phyloP scores from a whole-genome alignment of 2,797 vertebrate species.

The Meda fulgida region DNA sequence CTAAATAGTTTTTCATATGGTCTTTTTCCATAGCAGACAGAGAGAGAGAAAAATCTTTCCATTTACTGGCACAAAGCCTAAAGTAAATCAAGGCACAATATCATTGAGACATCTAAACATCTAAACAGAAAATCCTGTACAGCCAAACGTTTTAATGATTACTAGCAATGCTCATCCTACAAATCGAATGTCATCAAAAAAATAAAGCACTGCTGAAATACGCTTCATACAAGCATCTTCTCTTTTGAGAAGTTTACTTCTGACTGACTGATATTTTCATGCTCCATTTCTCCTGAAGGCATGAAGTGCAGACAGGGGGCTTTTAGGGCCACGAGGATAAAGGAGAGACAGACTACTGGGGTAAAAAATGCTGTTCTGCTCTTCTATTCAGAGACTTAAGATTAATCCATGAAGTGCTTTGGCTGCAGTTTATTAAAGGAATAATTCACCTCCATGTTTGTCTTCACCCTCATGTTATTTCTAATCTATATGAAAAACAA shows the following conservation, averaged over 20 bases:
- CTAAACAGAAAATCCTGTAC: constrained; percentile 36
- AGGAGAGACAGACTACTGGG: constrained; percentile 32
- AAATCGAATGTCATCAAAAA: constrained; percentile 12
- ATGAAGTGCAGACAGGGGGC: constrained; percentile 41
- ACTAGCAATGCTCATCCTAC: not conserved
- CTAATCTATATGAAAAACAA: not conserved
- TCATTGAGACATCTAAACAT: constrained; percentile 39
- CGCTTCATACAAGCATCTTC: not conserved
- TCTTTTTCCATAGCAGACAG: constrained; percentile 50
- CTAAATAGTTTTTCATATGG: constrained; percentile 7
- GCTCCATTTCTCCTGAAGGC: constrained; percentile 52
- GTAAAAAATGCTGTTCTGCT: constrained; percentile 38
- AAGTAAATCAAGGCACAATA: constrained; percentile 1
- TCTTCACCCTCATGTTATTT: not conserved
- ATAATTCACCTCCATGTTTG: constrained; percentile 2
- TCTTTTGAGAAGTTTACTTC: constrained; percentile 53
- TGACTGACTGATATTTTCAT: constrained; percentile 55
- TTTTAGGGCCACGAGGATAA: constrained; percentile 37
- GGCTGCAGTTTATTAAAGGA: constrained; percentile 30
- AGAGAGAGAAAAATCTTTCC: constrained; percentile 42
- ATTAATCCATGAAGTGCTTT: constrained; percentile 16
- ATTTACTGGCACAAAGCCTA: constrained; percentile 31
- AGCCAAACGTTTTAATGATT: constrained; percentile 36
- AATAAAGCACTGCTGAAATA: not conserved
- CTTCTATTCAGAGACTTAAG: constrained; percentile 36